phyloP scores from a whole-genome alignment of 2,888 invertebrate genomes.

The Podabrus alpinus region DNA sequence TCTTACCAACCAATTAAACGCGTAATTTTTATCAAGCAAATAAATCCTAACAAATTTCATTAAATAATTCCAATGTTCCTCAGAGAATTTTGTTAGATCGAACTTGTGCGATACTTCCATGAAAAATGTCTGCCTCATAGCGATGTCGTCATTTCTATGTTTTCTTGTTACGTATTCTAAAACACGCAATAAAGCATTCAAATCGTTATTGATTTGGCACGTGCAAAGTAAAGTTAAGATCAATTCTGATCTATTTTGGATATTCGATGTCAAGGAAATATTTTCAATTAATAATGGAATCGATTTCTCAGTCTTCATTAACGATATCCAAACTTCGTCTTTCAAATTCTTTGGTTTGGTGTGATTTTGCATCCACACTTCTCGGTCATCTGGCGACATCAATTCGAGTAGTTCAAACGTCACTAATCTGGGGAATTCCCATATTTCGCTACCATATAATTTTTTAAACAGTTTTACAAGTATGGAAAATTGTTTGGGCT shows the following conservation, averaged over 20 bases:
- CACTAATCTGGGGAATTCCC: neutral
- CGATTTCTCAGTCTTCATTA: conserved; percentile 13
- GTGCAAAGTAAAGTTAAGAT: conserved; percentile 6
- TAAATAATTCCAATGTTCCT: conserved; percentile 15
- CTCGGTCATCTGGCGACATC: conserved; percentile 13
- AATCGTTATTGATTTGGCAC: conserved; percentile 18
- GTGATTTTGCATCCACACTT: conserved; percentile 1
- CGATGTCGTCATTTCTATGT: conserved; percentile 15
- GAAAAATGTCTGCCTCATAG: neutral
- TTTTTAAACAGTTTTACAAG: neutral
- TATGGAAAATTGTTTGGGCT: neutral
- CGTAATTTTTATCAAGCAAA: neutral
- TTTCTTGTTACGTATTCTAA: conserved; percentile 1
- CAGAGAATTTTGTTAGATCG: neutral
- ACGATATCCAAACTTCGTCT: conserved; percentile 7
- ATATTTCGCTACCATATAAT: conserved; percentile 7
- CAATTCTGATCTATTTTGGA: neutral
- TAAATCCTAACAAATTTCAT: neutral
- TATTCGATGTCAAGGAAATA: neutral
- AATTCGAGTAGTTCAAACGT: neutral
- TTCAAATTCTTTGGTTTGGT: neutral
- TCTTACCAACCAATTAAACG: neutral
- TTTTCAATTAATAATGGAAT: conserved; percentile 15
- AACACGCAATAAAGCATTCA: conserved; percentile 7
- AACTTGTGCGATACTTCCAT: neutral